phyloP scores from a whole-genome alignment of 2,888 invertebrate genomes.

The Yponomeuta cagnagella region DNA sequence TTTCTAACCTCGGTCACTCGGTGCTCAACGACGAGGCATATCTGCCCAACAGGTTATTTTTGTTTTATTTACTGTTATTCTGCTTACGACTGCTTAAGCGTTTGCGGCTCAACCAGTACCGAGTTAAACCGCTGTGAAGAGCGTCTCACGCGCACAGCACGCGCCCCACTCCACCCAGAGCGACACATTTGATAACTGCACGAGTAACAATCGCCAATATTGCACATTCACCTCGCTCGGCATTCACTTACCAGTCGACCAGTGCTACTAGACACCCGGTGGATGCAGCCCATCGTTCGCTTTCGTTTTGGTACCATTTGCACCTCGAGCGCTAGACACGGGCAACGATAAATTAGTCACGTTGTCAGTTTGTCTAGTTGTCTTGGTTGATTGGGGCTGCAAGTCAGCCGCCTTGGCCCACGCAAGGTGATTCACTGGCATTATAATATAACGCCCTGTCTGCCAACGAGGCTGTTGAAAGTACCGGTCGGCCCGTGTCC shows the following conservation, averaged over 20 bases:
- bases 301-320: no score
- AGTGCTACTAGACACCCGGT: no score
- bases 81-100: no score
- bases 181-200: conserved; percentile 33
- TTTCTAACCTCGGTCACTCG: no score
- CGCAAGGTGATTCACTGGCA: conserved; percentile 66
- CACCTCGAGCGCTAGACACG: no score
- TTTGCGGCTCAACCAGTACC: background rate
- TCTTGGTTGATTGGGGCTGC: conserved; percentile 14
- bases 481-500: conserved; percentile 49
- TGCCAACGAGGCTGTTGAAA: conserved; percentile 64
- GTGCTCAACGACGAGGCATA: no score
- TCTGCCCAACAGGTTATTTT: no score
- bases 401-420: conserved; percentile 60
- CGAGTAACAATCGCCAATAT: conserved; percentile 42
- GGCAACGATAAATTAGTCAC: no score
- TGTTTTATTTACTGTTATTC: no score
- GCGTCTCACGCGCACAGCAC: conserved; percentile 6
- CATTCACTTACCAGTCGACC: conserved; percentile 32
- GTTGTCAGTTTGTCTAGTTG: no score
- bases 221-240: conserved; percentile 49
- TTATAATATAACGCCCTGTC: conserved; percentile 45
- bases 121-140: background rate
- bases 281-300: no score
- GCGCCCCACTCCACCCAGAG: conserved; percentile 21